A percentile compares a stretch with the other conserved stretches of the same genome.
These are phyloP conservation scores for Aphelinus atriplicis DNA, from an alignment of 1,140 invertebrate species.

Conservation along the genomic window DNA sequence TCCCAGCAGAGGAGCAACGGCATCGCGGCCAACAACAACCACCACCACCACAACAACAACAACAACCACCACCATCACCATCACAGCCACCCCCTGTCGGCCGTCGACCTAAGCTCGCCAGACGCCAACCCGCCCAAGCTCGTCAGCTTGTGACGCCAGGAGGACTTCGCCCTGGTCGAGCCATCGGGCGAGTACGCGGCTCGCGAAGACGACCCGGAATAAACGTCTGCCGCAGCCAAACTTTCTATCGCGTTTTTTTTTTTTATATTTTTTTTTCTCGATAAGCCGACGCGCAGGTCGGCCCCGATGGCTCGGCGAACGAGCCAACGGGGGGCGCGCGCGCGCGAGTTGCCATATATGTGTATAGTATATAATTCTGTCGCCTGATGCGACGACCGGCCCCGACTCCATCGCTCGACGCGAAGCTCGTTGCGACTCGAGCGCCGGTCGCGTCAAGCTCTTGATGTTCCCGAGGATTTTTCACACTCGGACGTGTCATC, in stretches of 20 bases:
- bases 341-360: conserved; percentile 15
- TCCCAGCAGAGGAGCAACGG: conserved; percentile 73
- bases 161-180: neutral
- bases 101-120: conserved; percentile 74
- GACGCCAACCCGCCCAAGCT: conserved; percentile 78
- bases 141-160: conserved; percentile 76
- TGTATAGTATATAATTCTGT: neutral
- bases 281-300: too few species aligned
- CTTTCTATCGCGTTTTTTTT: too few species aligned
- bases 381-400: neutral
- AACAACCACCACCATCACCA: conserved; percentile 41
- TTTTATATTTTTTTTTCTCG: too few species aligned
- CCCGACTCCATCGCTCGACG: neutral
- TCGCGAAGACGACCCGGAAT: conserved; percentile 52
- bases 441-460: neutral
- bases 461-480: conserved; percentile 7
- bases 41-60: neutral
- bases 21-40: neutral
- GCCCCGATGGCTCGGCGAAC: too few species aligned
- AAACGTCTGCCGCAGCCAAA: conserved; percentile 18
- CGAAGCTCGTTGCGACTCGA: neutral
- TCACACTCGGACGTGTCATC: neutral
- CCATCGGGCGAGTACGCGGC: conserved; percentile 42
- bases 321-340: neutral
- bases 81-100: conserved; percentile 48